Evolutionary conservation across 2,113 vertebrate genomes (phyloP).

Genomic region (Nansenia antarctica): DNA sequence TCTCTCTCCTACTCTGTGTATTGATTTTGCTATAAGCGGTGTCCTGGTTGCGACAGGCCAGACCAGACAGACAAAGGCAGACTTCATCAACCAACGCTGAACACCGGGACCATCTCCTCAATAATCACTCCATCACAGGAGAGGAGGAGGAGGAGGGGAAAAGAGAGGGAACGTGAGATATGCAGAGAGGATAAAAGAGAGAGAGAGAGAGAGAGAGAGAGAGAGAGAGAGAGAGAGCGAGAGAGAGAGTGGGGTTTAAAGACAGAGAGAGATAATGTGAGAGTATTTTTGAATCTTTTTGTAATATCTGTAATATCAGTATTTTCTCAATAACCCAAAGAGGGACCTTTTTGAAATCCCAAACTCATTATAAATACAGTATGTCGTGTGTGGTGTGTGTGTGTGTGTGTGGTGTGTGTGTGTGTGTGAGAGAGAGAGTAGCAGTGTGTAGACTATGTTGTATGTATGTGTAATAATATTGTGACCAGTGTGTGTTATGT

Average conservation of each 20-base stretch:
- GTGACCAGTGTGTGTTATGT: slow-evolving; percentile 1
- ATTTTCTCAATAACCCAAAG: background rate
- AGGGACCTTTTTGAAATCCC: too few relatives aligned
- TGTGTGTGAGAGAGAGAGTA: too few relatives aligned
- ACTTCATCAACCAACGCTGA: slow-evolving; percentile 80
- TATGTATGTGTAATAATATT: too few relatives aligned
- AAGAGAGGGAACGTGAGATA: background rate
- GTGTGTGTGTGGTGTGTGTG: too few relatives aligned
- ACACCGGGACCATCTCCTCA: slow-evolving; percentile 75
- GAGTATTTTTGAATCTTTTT: too few relatives aligned
- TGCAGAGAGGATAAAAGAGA: slow-evolving; percentile 4
- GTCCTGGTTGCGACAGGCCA: slow-evolving; percentile 80
- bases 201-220: slow-evolving; percentile 41
- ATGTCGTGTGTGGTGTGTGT: too few relatives aligned
- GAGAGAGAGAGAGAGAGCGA: slow-evolving; percentile 3
- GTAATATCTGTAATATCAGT: background rate
- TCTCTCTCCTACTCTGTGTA: slow-evolving; percentile 62
- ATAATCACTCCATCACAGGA: slow-evolving; percentile 76
- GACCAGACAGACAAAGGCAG: slow-evolving; percentile 76
- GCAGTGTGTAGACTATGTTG: too few relatives aligned
- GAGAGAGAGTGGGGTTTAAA: background rate
- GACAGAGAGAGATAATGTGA: slow-evolving; percentile 32
- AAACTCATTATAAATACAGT: too few relatives aligned
- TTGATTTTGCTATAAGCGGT: slow-evolving; percentile 83
- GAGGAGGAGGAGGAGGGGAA: background rate